These are phyloP conservation scores for Diplazon laetatorius DNA, from an alignment of 2,888 invertebrate species.

Conservation along the genomic window DNA sequence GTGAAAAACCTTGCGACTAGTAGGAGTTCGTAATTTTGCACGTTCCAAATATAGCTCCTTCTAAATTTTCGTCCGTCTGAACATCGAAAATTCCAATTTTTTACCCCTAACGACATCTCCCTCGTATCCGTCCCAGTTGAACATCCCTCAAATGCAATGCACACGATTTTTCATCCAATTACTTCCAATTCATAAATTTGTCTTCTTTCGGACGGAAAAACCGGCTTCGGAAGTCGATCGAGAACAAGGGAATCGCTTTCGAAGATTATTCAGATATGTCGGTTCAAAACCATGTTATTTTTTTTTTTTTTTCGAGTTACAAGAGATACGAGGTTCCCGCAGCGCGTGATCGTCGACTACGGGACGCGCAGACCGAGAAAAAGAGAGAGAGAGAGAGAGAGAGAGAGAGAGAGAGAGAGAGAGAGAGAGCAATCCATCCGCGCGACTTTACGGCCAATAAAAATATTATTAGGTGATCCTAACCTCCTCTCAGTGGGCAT, in stretches of 20 bases:
- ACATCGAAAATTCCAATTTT: not conserved
- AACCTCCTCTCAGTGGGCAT: constrained; percentile 63
- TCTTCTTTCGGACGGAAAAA: constrained; percentile 3
- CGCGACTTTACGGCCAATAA: constrained; percentile 78
- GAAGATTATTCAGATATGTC: constrained; percentile 49
- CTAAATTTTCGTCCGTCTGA: too few species aligned
- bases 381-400: too few species aligned
- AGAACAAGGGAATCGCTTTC: constrained; percentile 34
- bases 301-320: too few species aligned
- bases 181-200: constrained; percentile 39
- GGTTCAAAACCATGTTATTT: constrained; percentile 38
- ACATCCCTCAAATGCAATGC: constrained; percentile 2
- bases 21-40: too few species aligned
- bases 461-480: constrained; percentile 77
- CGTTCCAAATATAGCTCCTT: too few species aligned
- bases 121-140: not conserved
- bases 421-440: constrained; percentile 50
- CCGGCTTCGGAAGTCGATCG: constrained; percentile 52
- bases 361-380: too few species aligned
- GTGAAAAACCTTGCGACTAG: too few species aligned
- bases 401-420: too few species aligned
- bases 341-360: too few species aligned
- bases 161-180: constrained; percentile 29
- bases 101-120: too few species aligned
- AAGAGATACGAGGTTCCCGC: constrained; percentile 64